Evolutionary conservation across 2,113 vertebrate genomes (phyloP).

Genomic region (Pardalotus punctatus): DNA sequence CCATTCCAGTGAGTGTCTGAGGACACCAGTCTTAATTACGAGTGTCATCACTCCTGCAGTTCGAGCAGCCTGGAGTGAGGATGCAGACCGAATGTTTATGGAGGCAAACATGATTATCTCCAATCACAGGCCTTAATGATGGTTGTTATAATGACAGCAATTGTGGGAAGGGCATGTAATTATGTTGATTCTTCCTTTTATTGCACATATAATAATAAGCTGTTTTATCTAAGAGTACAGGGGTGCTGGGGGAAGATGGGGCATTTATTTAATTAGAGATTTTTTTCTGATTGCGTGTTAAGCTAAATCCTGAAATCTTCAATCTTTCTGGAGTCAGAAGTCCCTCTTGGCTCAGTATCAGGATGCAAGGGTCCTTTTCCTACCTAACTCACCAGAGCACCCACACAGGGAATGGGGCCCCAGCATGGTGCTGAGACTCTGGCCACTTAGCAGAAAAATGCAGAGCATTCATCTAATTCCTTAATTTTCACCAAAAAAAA

Average conservation of each 20-base stretch:
- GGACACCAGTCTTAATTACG: neutral
- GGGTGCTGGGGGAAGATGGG: neutral
- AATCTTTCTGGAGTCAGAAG: neutral
- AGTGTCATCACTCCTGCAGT: neutral
- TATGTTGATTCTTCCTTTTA: constrained; percentile 67
- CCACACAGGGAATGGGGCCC: neutral
- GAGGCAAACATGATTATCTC: constrained; percentile 66
- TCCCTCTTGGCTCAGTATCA: neutral
- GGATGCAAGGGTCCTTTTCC: neutral
- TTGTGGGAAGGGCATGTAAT: constrained; percentile 61
- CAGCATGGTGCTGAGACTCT: neutral
- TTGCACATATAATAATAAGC: constrained; percentile 53
- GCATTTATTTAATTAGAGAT: constrained; percentile 39
- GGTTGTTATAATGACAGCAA: constrained; percentile 58
- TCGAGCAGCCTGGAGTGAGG: neutral
- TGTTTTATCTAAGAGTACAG: constrained; percentile 30
- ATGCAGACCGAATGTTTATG: constrained; percentile 39
- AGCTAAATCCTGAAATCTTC: neutral
- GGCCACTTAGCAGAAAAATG: constrained; percentile 47
- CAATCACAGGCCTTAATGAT: constrained; percentile 63
- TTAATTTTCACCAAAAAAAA: constrained; percentile 23
- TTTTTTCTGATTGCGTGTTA: neutral
- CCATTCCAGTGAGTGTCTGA: neutral
- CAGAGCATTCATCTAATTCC: constrained; percentile 45
- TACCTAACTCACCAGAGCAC: neutral